Percentiles rank a stretch among this genome's conserved stretches.
Conservation (phyloP, 2,113 vertebrate species). For the Pseudorectes ferrugineus region DNA sequence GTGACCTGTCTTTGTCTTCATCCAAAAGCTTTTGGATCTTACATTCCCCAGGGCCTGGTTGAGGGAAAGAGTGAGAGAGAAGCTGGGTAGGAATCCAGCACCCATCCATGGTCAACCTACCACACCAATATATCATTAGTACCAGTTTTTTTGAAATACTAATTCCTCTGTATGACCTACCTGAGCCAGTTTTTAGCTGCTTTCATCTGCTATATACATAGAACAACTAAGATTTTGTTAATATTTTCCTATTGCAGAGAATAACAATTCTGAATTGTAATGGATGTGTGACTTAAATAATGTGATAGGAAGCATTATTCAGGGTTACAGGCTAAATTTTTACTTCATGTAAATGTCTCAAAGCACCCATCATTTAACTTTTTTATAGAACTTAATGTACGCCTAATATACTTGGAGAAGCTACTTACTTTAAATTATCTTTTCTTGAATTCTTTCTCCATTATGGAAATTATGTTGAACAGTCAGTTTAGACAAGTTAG, state of each 20-base stretch:
- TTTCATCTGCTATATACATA: neutral
- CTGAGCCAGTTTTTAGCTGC: neutral
- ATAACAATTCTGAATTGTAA: neutral
- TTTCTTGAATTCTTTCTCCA: neutral
- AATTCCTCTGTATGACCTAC: neutral
- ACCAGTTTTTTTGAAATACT: neutral
- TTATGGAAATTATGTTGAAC: neutral
- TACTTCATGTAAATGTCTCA: neutral
- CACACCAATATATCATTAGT: neutral
- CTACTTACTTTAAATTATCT: neutral
- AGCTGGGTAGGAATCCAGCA: neutral
- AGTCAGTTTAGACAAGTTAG: neutral
- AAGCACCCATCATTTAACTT: neutral
- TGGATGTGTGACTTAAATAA: neutral
- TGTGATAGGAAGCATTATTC: neutral
- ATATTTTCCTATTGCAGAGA: neutral
- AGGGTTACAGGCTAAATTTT: neutral
- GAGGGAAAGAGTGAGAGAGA: neutral
- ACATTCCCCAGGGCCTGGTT: neutral
- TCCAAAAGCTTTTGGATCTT: neutral
- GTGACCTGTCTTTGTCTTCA: neutral
- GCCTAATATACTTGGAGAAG: neutral
- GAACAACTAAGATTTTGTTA: neutral
- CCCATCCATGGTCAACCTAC: neutral
- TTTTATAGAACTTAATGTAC: neutral